Base-by-base conservation (phyloP, 1,140 invertebrate species). In the Polypedilum pembai region DNA sequence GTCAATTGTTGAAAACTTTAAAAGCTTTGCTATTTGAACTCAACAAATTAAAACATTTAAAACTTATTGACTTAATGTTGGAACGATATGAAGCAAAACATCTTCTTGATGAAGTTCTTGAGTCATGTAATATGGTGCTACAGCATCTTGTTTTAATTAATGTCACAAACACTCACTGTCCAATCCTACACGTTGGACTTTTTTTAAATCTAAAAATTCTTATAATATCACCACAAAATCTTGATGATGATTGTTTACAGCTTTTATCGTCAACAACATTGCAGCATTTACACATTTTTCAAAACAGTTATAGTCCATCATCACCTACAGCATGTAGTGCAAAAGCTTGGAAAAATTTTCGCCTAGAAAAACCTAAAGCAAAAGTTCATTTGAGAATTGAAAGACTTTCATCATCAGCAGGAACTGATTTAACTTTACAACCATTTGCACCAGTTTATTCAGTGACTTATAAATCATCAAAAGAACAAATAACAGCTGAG, bases 161-260 rank as follows among this genome's bases (percentile, higher is more conserved):
- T 82, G 85, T 89, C 4, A 93, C 91, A 0, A 92, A 87, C 78
- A 82, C 84, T n/a, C 85, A 87, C 40, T 92, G 89, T 77, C 88
- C 89, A n/a, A 82, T 94, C 4, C 82, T 94, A 75, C 92, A 94
- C 80, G 85, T 90, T 40, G 91, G 90, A 1, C 86, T 91, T 20
- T 95, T 95, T 79, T 77, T 92, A 18, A 92, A 92, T 81, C 83
- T 92, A 76, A 78, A 91, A 85, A 86, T 86, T 73, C 80, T 94
- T 45, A 85, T 88, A 2, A 87, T 94, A 18, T 92, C 91, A 78
- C 91, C 93, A 0, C 92, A 94, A 82, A 94, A 93, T 82, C 81
- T 95, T 15, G 87, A 90, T 73, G 89, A 92, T 76, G 92, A 94
- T 79, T 83, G 92, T 0, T 78, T 94, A 7, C 85, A 89, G 75